Conservation (phyloP, 2,113 vertebrate species). For the Cichladusa arquata region DNA sequence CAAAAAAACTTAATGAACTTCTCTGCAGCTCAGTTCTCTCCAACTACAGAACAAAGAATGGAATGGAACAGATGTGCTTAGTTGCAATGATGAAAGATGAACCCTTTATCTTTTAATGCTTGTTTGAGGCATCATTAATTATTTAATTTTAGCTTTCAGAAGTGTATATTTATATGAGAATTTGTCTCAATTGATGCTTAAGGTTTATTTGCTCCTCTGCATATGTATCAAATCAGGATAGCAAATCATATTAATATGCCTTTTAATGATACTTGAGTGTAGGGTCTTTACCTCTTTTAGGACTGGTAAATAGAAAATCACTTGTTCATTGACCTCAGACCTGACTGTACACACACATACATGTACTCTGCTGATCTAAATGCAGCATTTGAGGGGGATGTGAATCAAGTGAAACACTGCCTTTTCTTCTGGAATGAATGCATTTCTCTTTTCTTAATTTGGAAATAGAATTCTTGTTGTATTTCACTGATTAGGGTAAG, state of each 20-base stretch:
- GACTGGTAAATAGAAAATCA: background rate
- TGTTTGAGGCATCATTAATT: background rate
- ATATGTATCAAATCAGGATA: background rate
- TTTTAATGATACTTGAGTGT: background rate
- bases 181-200: background rate
- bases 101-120: background rate
- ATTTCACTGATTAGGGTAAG: background rate
- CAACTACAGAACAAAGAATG: background rate
- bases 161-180: background rate
- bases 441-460: background rate
- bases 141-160: background rate
- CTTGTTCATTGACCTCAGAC: background rate
- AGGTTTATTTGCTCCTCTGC: background rate
- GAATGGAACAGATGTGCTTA: background rate
- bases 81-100: background rate
- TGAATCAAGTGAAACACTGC: background rate
- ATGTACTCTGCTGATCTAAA: background rate
- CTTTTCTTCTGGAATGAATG: background rate
- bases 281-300: background rate
- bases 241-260: background rate
- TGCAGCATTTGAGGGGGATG: background rate
- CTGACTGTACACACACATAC: fast-evolving
- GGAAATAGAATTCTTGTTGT: background rate
- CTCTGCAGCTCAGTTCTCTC: background rate
- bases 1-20: background rate